Percentiles rank a stretch among this genome's conserved stretches.
phyloP scores from a whole-genome alignment of 2,888 invertebrate genomes.

The Orchesellides sinensis region DNA sequence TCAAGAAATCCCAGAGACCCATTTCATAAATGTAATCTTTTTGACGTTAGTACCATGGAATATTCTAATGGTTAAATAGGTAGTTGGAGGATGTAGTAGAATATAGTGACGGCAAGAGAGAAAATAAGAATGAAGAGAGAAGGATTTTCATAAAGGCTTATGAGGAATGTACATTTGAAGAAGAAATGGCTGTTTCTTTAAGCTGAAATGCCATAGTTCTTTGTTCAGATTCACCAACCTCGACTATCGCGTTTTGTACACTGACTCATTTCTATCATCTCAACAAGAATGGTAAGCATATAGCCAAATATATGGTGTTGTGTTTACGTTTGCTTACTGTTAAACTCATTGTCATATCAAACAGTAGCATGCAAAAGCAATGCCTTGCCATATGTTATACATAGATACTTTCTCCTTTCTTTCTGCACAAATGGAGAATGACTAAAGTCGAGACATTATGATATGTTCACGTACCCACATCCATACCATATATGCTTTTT shows the following conservation, averaged over 20 bases:
- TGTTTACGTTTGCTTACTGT: too few relatives aligned
- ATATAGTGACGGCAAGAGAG: neutral
- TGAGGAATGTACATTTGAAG: neutral
- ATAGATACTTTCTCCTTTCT: too few relatives aligned
- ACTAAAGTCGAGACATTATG: too few relatives aligned
- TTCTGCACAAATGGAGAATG: too few relatives aligned
- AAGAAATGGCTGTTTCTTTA: neutral
- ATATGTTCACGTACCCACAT: too few relatives aligned
- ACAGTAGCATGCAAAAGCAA: too few relatives aligned
- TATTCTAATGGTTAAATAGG: conserved; percentile 30
- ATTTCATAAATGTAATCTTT: conserved; percentile 58
- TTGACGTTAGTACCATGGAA: conserved; percentile 35
- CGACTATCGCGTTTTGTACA: conserved; percentile 12
- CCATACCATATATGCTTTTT: too few relatives aligned
- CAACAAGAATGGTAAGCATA: too few relatives aligned
- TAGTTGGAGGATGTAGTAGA: neutral
- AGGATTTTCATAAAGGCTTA: neutral
- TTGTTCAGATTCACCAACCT: neutral
- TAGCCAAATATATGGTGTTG: too few relatives aligned
- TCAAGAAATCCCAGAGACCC: conserved; percentile 38
- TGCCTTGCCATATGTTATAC: too few relatives aligned
- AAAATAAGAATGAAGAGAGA: conserved; percentile 8
- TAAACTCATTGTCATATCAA: too few relatives aligned
- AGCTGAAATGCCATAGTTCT: neutral
- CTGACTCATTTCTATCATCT: too few relatives aligned